Percentiles rank a stretch among this genome's conserved stretches.
Evolutionary conservation across 2,113 vertebrate genomes (phyloP).

Genomic region (Aptenodytes patagonicus): DNA sequence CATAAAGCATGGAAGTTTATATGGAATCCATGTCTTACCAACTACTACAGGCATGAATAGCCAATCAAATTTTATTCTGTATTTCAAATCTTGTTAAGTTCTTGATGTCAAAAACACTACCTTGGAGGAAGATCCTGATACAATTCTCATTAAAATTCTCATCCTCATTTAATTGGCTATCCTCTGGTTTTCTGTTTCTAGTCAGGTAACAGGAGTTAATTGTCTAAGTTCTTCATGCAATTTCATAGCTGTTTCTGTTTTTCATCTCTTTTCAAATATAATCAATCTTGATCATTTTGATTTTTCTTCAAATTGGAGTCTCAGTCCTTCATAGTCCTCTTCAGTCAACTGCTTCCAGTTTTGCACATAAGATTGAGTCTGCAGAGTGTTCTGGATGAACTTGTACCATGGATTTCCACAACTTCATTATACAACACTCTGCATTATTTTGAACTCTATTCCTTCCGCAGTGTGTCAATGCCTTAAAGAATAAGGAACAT

Average conservation of each 20-base stretch:
- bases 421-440: not conserved
- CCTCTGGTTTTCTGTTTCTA: not conserved
- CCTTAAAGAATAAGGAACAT: not conserved
- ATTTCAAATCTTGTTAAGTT: not conserved
- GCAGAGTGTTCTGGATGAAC: not conserved
- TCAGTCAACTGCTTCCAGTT: not conserved
- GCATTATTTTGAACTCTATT: not conserved
- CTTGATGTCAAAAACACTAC: not conserved
- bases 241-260: not conserved
- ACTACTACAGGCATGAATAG: not conserved
- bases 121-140: not conserved
- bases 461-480: not conserved
- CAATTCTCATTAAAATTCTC: not conserved
- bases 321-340: not conserved
- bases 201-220: not conserved
- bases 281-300: not conserved
- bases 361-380: not conserved
- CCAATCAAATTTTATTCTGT: not conserved
- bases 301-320: not conserved
- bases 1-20: not conserved
- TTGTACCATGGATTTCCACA: not conserved
- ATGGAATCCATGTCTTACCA: not conserved
- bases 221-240: not conserved
- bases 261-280: not conserved
- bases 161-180: not conserved